Base-by-base conservation (phyloP, 1,140 invertebrate genomes). In the Watersipora subatra region DNA sequence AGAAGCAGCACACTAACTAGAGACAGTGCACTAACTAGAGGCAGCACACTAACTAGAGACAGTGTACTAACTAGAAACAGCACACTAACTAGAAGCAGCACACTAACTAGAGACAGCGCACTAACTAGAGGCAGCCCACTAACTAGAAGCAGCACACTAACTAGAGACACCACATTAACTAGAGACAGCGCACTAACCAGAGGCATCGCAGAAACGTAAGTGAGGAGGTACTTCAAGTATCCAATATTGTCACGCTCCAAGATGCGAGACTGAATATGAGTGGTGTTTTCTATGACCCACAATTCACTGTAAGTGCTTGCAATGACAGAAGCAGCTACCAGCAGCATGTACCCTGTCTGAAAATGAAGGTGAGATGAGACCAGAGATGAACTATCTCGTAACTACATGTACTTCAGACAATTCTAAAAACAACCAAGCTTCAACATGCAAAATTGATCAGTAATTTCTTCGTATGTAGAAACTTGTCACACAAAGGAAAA, bases 201-300 rank as follows among this genome's bases (percentile, higher is more conserved):
- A 67, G 92, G 92, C 83, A 95, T 86, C 24, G 88, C 86, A 64
- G 86, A 83, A 66, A 91, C 83, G 75, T 93, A 91, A 71, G 87
- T 86, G 1, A 87, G 72, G 12, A 96, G 77, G 61, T 91, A 82
- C 67, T 82, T 84, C 73, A 85, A 87, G 78, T 96, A 97, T 57
- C 87, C 80, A 20, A 79, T 72, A 69, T 83, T 84, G 77, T 95
- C 86, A 85, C 90, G 90, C 67, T 88, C 87, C 72, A 98, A 92
- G 67, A 97, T 96, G 0, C 93, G 87, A 80, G 93, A 91, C 85
- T 98, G 93, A 72, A 97, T 88, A 64, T 89, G 83, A 1, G 94
- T 98, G 19, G 88, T 87, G 78, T 91, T 91, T 71, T 91, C 87
- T 69, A 99, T 98, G 82, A 97, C 88, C 92, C 93, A 98, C 59